phyloP scores from a whole-genome alignment of 2,888 invertebrate genomes.

The Pardosa pseudoannulata region DNA sequence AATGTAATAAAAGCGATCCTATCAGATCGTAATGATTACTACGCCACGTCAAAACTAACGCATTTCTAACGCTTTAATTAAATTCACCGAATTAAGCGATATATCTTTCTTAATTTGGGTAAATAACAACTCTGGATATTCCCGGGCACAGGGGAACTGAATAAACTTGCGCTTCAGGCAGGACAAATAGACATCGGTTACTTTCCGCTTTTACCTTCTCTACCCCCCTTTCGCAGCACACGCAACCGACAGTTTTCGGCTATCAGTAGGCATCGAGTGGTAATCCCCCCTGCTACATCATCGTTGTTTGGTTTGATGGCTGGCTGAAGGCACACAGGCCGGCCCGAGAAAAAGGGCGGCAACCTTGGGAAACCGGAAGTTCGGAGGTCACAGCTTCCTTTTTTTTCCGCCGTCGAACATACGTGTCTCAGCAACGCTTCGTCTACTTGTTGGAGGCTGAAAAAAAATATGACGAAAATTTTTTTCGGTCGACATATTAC shows the following conservation, averaged over 20 bases:
- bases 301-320: conserved; percentile 12
- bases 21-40: too few species aligned
- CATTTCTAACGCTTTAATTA: neutral
- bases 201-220: neutral
- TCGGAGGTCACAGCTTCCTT: conserved; percentile 55
- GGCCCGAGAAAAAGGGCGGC: conserved; percentile 13
- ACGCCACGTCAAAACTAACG: too few species aligned
- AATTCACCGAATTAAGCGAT: neutral
- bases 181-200: neutral
- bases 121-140: neutral
- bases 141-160: neutral
- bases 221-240: neutral
- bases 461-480: too few species aligned
- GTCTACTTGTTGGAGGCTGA: conserved; percentile 34
- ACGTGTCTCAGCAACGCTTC: conserved; percentile 66
- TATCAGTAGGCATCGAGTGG: neutral
- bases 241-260: conserved; percentile 1
- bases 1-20: too few species aligned
- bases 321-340: neutral
- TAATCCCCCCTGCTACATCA: neutral
- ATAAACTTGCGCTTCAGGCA: neutral
- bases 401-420: neutral
- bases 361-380: conserved; percentile 64
- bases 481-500: neutral
- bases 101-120: neutral